A percentile compares a stretch with the other conserved stretches of the same genome.
Evolutionary conservation across 2,888 invertebrate species (phyloP).

Genomic region (Thelaira solivaga): DNA sequence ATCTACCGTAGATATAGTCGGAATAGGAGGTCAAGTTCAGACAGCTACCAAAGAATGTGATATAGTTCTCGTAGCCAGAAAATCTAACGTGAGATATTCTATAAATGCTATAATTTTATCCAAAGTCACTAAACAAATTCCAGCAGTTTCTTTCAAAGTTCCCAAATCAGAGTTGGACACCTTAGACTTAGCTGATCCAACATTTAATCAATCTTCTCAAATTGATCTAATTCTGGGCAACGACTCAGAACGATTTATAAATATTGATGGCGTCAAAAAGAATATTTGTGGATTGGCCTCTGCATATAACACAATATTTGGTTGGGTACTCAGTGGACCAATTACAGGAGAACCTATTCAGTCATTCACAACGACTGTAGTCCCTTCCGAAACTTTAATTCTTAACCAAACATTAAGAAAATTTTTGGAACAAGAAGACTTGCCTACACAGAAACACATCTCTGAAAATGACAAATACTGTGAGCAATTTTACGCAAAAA

Average conservation of each 20-base stretch:
- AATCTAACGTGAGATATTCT: background rate
- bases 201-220: background rate
- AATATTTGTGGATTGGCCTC: background rate
- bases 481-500: conserved; percentile 10
- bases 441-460: background rate
- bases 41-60: background rate
- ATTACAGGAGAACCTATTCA: background rate
- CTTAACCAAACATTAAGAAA: background rate
- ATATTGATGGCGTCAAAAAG: background rate
- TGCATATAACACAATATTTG: background rate
- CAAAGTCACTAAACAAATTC: background rate
- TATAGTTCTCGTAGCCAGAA: background rate
- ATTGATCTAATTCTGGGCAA: conserved; percentile 9
- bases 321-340: background rate
- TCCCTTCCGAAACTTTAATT: background rate
- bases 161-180: background rate
- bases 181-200: background rate
- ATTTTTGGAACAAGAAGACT: conserved; percentile 32
- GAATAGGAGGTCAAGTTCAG: background rate
- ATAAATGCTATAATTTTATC: background rate
- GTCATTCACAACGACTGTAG: background rate
- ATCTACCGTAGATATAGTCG: no score
- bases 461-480: conserved; percentile 6
- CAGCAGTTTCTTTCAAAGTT: background rate
- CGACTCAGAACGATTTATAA: background rate